Base-by-base conservation (phyloP, 2,888 invertebrate species). In the Dendrolimus pini region DNA sequence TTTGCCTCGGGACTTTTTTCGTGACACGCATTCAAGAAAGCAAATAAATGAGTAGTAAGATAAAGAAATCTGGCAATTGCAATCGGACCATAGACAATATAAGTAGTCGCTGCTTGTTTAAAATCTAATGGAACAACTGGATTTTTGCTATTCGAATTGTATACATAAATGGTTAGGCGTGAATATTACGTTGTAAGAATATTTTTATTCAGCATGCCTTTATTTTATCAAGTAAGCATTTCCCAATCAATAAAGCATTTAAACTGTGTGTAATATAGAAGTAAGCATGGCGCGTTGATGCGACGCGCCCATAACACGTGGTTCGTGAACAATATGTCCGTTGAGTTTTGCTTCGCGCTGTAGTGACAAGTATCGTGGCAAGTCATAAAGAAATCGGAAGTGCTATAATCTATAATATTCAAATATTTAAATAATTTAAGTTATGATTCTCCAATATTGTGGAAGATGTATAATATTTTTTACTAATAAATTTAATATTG, bases 401-500 rank as follows among this genome's bases (percentile, higher is more conserved):
- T 89, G 89, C 89, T 89, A 83, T 86, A 88, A 85, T 85, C 85
- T 88, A 83, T 86, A 75, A 87, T 89, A 88, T 88, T 89, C 87
- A 87, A 88, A 87, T 89, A 84, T 85, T 85, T 84, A 86, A 85
- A 78, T 82, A 85, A 84, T 88, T 77, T 89, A 89, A 89, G 89
- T 89, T 89, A 89, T 85, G 80, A 88, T 89, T 90, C 88, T 89
- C 89, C 90, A 86, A 88, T 88, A 89, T 89, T 89, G 88, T 89
- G 90, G 90, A 89, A 89, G 89, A 90, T 89, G 90, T 89, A 90
- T 90, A 87, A 90, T 90, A 90, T 90, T 90, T 89, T 90, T 89
- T 90, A 90, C 90, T 90, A 90, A 90, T 90, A 90, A 90, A 90
- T 90, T 90, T 90, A 90, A 89, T 90, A 90, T 89, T 89, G 85